These are phyloP conservation scores for Stegophylla sp. DNA, from an alignment of 2,888 invertebrate species.

Conservation along the genomic window DNA sequence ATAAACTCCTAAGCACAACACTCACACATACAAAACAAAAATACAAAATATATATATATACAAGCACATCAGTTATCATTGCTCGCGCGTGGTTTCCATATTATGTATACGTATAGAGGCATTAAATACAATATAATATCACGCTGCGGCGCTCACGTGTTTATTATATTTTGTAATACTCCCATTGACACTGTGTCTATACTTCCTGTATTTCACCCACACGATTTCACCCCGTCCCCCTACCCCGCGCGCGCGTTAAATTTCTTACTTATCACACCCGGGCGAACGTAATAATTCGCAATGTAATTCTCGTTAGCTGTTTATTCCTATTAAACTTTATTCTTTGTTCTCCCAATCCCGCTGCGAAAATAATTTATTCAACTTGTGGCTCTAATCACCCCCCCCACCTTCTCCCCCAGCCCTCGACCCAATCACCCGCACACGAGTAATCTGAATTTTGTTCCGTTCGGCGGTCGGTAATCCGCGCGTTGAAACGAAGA, in stretches of 20 bases:
- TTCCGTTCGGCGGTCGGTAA: not conserved
- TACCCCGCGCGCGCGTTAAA: not conserved
- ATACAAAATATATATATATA: too few relatives aligned
- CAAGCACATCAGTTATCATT: conserved; percentile 38
- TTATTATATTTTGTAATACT: conserved; percentile 39
- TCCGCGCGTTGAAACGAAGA: not conserved
- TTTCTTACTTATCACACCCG: conserved; percentile 13
- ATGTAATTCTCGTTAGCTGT: conserved; percentile 15
- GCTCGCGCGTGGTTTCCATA: too few relatives aligned
- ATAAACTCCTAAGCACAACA: too few relatives aligned
- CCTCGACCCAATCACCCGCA: too few relatives aligned
- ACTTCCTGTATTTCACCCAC: not conserved
- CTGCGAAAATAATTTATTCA: not conserved
- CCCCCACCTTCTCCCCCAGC: too few relatives aligned
- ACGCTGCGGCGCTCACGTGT: not conserved
- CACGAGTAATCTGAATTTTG: not conserved
- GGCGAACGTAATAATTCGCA: conserved; percentile 24
- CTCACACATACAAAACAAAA: too few relatives aligned
- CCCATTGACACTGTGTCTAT: conserved; percentile 28
- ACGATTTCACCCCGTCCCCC: not conserved
- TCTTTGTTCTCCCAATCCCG: conserved; percentile 34
- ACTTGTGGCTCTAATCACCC: not conserved
- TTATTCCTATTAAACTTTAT: conserved; percentile 42
- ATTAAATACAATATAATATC: too few relatives aligned
- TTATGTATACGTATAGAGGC: too few relatives aligned